Conservation (phyloP, 1,140 invertebrate species). For the Helicoverpa armigera region DNA sequence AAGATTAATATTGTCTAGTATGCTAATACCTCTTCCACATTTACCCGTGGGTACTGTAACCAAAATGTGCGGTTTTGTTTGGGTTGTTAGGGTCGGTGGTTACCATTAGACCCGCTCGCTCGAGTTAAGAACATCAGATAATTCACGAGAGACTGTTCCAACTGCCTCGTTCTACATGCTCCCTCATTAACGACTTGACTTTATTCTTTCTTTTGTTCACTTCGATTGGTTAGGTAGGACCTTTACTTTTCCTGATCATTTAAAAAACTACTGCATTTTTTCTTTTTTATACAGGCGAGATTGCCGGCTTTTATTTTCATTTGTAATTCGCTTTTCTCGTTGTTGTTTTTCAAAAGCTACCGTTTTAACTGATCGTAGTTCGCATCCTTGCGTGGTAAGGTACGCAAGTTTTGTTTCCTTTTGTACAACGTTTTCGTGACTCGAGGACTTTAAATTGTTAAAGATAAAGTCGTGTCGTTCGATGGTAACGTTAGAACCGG, state of each 20-base stretch:
- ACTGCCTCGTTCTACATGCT: conserved; percentile 44
- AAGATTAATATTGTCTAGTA: conserved; percentile 59
- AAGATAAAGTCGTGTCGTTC: conserved; percentile 52
- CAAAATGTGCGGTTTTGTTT: conserved; percentile 58
- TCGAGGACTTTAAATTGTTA: conserved; percentile 63
- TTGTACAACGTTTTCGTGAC: conserved; percentile 74
- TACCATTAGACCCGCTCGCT: conserved; percentile 48
- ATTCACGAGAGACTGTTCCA: conserved; percentile 52
- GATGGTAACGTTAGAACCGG: conserved; percentile 61
- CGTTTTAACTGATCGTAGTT: conserved; percentile 71
- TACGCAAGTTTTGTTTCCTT: conserved; percentile 70
- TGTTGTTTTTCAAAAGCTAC: conserved; percentile 72
- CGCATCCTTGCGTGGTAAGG: conserved; percentile 63
- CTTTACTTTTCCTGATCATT: conserved; percentile 64
- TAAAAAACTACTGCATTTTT: conserved; percentile 61
- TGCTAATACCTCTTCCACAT: conserved; percentile 51
- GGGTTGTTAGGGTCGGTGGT: conserved; percentile 52
- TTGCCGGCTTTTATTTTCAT: conserved; percentile 73
- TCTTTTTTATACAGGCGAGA: conserved; percentile 61
- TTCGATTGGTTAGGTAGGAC: conserved; percentile 46
- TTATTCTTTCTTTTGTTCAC: conserved; percentile 53
- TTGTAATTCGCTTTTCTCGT: conserved; percentile 57
- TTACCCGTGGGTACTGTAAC: conserved; percentile 31
- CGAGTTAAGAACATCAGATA: conserved; percentile 54
- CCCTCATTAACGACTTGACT: conserved; percentile 59